These are phyloP conservation scores for Hofmannophila pseudospretella DNA, from an alignment of 2,888 invertebrate species.

Conservation along the genomic window DNA sequence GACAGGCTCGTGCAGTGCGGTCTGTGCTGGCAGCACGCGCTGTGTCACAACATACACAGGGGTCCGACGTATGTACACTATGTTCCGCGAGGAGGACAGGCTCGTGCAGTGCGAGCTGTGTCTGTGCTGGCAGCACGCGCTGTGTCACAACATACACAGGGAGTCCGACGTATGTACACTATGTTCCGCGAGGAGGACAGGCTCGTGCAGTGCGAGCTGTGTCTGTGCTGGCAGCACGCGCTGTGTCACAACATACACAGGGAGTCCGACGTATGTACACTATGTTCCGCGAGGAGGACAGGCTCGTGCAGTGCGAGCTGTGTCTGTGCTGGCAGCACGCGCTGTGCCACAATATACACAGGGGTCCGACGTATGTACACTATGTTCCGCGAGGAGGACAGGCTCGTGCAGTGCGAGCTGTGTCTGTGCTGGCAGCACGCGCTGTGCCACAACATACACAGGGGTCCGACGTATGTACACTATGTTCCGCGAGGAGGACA, in stretches of 20 bases:
- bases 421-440: constrained; percentile 98
- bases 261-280: constrained; percentile 79
- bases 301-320: constrained; percentile 95
- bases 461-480: constrained; percentile 79
- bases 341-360: constrained; percentile 90
- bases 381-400: constrained; percentile 94
- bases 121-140: no score
- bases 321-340: constrained; percentile 98
- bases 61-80: constrained; percentile 76
- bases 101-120: no score
- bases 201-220: constrained; percentile 95
- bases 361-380: constrained; percentile 79
- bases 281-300: constrained; percentile 94
- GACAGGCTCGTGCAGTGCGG: constrained; percentile 97
- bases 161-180: no score
- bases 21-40: constrained; percentile 97
- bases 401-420: constrained; percentile 95
- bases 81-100: no score
- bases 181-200: constrained; percentile 95
- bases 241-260: constrained; percentile 91
- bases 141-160: no score
- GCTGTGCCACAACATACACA: constrained; percentile 90
- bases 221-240: constrained; percentile 97
- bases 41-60: constrained; percentile 91
- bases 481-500: constrained; percentile 94